phyloP scores from a whole-genome alignment of 1,140 invertebrate genomes.

The Tetranychus cinnabarinus region DNA sequence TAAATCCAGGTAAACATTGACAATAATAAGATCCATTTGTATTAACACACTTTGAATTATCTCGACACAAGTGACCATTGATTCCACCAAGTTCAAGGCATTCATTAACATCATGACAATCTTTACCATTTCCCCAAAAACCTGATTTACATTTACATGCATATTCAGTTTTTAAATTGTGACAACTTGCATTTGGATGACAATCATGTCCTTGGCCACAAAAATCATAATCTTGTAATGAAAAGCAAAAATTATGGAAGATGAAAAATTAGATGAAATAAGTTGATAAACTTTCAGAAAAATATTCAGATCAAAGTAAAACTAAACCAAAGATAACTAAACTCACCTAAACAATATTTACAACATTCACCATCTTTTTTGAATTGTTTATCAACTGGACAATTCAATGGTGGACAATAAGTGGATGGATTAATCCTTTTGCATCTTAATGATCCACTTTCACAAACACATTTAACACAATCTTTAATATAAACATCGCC shows the following conservation, averaged over 20 bases:
- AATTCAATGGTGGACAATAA: constrained; percentile 52
- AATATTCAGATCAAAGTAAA: too few relatives aligned
- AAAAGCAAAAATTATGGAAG: neutral
- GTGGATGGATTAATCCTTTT: constrained; percentile 40
- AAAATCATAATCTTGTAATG: constrained; percentile 48
- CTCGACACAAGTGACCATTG: constrained; percentile 38
- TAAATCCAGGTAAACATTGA: constrained; percentile 48
- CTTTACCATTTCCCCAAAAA: constrained; percentile 50
- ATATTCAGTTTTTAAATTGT: constrained; percentile 57
- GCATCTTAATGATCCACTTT: constrained; percentile 55
- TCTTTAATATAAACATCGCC: constrained; percentile 41
- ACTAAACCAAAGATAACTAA: too few relatives aligned
- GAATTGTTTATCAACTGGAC: constrained; percentile 46
- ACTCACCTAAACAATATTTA: constrained; percentile 58
- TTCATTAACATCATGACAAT: constrained; percentile 60
- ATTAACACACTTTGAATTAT: constrained; percentile 56
- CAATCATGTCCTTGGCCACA: constrained; percentile 55
- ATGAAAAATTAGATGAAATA: too few relatives aligned
- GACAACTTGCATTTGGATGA: constrained; percentile 52
- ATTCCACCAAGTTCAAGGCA: constrained; percentile 36
- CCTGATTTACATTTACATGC: constrained; percentile 57
- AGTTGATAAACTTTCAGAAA: too few relatives aligned
- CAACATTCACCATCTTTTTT: constrained; percentile 61
- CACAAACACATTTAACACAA: constrained; percentile 23
- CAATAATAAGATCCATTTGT: constrained; percentile 62